Base-by-base conservation (phyloP, 2,797 vertebrate genomes). In the Syngnathus rostellatus region DNA sequence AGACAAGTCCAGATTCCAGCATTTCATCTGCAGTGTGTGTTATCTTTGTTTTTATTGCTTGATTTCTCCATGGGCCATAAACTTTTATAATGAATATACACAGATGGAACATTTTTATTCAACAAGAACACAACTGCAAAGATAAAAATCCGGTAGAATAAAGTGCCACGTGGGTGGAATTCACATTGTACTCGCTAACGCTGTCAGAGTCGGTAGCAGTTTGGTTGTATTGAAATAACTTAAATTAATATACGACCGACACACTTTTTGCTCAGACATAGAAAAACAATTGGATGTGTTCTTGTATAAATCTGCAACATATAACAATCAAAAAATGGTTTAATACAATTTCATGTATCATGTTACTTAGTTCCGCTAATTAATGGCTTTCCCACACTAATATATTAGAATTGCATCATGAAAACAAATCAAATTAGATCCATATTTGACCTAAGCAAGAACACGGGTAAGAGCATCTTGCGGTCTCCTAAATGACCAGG, bases 21-120 rank as follows among this genome's bases (percentile, higher is more conserved):
- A 70, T 79, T 82, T 79, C 74, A 87, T 83, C 76, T 82, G 53
- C 63, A 54, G 38, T 79, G 63, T 72, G 82, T 75, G 68, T 70
- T 70, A 62, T 75, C 67, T 74, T 73, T 75, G 40, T 75, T 73
- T 73, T 66, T 69, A 67, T 78, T 40, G 60, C 73, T 82, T 72
- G 63, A 78, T 80, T 81, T 77, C 54, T 77, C 76, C 74, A 72
- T 62, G 74, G 64, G 71, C 70, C 71, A 71, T 84, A 68, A 66
- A 77, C 74, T 51, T 74, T 66, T 72, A 68, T 84, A 81, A 88
- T 72, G 71, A 82, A 79, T 72, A 73, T 69, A 76, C 8, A 8
- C 54, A 17, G 19, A 76, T 68, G 65, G 76, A 74, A 73, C 77
- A 65, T 50, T 78, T 25, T 62, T 70, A 81, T 75, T 78, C 58